Conservation (phyloP, 1,140 invertebrate genomes). For the Stegodyphus mimosarum region DNA sequence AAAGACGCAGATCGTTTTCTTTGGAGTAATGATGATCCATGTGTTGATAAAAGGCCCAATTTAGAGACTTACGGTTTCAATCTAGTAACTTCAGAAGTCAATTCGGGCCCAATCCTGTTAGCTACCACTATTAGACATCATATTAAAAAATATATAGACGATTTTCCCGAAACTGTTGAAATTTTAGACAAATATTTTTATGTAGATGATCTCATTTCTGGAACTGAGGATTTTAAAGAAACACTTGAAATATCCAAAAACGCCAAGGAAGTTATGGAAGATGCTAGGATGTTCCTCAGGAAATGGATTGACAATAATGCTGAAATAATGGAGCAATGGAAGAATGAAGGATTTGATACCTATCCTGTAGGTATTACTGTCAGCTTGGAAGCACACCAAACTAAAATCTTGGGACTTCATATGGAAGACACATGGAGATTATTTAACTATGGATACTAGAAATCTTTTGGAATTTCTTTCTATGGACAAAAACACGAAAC, state of each 20-base stretch:
- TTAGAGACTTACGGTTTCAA: not conserved
- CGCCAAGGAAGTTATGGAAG: conserved; percentile 9
- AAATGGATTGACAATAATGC: conserved; percentile 7
- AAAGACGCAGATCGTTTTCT: conserved; percentile 14
- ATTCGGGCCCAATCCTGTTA: not conserved
- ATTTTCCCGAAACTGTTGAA: not conserved
- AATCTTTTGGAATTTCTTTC: too few species aligned
- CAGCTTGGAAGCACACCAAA: not conserved
- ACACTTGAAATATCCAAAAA: not conserved
- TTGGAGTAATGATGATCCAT: not conserved
- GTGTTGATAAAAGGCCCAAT: not conserved
- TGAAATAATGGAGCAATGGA: not conserved
- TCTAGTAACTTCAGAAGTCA: not conserved
- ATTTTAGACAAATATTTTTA: not conserved
- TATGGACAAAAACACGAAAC: too few species aligned
- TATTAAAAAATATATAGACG: conserved; percentile 16
- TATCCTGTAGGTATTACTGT: not conserved
- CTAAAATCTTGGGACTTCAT: conserved; percentile 27
- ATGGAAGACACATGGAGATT: conserved; percentile 8
- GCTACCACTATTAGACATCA: conserved; percentile 13
- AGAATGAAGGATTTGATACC: not conserved
- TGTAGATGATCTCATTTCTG: too few species aligned
- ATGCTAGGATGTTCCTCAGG: not conserved
- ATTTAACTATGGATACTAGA: conserved; percentile 3
- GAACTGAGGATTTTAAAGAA: conserved; percentile 8